Base-by-base conservation (phyloP, 2,797 vertebrate genomes). In the Lagorchestes hirsutus region DNA sequence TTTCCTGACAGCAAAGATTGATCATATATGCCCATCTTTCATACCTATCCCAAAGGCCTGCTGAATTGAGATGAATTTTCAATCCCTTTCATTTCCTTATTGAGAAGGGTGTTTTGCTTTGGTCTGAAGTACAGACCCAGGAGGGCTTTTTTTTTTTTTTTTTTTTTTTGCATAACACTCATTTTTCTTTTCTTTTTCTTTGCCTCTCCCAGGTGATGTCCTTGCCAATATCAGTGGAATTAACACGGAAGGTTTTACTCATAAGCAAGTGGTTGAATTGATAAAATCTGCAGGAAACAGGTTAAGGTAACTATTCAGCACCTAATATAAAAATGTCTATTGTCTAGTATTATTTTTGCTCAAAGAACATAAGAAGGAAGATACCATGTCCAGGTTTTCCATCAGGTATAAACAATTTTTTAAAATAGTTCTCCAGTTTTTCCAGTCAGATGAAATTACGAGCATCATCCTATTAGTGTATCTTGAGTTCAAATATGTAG, bases 271-370 rank as follows among this genome's bases (percentile, higher is more conserved):
- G 11, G 99, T 99, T 22, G 98, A 99, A 93, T 97, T 99, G 97
- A 99, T 99, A 96, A 98, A 98, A 98, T 98, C 99, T 0, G 99
- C 99, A 4, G 99, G 99, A 98, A 99, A 99, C 98, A 97, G 97
- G 46, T 96, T 99, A 95, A 99, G 98, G 99, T 99, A 98, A 99
- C 93, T 58, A 91, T 90, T 28, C 8, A 5, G 91, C 55, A 82
- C 95, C 50, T 62, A 91, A 12, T 1, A 0, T 0, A 56, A 40
- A 50, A 87, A 94, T 92, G 67, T 90, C 40, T 94, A 90, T 59
- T 55, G 56, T 92, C 29, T 90, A 93, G 94, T 93, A 96, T 59
- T 56, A n/a, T 93, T 96, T 96, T 97, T 97, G 92, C 96, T 95
- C 52, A 59, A 16, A 50, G 55, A 57, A 58, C 50, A 92, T 58